Evolutionary conservation across 2,888 invertebrate species (phyloP).

Genomic region (Campaea margaritaria): DNA sequence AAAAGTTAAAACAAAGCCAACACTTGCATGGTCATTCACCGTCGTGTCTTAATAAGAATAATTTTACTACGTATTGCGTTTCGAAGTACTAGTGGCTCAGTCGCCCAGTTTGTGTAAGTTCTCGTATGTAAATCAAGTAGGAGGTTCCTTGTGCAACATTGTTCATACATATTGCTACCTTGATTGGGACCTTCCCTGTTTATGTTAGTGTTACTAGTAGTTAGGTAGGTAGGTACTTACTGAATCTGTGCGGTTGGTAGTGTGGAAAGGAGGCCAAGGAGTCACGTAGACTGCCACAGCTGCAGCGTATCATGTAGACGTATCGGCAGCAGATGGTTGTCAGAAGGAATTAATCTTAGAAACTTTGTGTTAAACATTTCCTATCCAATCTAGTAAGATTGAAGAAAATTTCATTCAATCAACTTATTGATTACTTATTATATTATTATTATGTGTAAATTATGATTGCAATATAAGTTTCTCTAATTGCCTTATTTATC

Average conservation of each 20-base stretch:
- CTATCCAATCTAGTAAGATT: no score
- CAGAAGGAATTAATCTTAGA: constrained; percentile 14
- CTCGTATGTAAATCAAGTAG: constrained; percentile 18
- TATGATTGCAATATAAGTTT: no score
- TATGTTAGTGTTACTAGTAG: constrained; percentile 5
- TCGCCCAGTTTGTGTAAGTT: constrained; percentile 15
- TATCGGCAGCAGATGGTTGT: constrained; percentile 21
- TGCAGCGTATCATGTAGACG: constrained; percentile 22
- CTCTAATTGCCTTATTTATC: no score
- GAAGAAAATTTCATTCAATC: no score
- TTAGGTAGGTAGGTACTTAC: not conserved
- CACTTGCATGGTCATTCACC: no score
- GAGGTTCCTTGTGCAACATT: constrained; percentile 16
- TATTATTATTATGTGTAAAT: no score
- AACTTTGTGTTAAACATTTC: constrained; percentile 27
- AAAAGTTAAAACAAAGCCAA: no score
- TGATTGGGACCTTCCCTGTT: constrained; percentile 20
- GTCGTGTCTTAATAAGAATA: no score
- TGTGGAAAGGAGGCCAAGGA: not conserved
- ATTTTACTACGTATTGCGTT: constrained; percentile 1
- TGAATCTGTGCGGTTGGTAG: not conserved
- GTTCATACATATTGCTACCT: constrained; percentile 17
- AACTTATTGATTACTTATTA: no score
- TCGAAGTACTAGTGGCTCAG: constrained; percentile 1
- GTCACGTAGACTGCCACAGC: constrained; percentile 24